A percentile compares a stretch with the other conserved stretches of the same genome.
These are phyloP conservation scores for Drosophila leonis DNA, from an alignment of 2,888 invertebrate species.

Conservation along the genomic window DNA sequence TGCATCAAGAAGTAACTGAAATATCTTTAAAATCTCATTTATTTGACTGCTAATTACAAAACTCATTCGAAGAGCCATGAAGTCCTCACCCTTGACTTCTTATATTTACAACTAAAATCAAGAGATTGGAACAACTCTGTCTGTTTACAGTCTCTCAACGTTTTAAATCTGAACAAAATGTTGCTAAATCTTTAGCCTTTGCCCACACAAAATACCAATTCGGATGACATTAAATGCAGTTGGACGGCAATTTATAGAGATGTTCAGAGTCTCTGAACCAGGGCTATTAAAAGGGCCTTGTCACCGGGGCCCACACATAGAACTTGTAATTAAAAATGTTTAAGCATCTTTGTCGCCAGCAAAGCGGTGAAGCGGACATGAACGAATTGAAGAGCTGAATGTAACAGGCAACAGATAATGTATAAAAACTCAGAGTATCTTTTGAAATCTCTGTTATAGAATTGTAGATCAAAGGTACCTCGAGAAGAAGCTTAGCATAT, in stretches of 20 bases:
- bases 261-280: conserved; percentile 30
- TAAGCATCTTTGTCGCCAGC: conserved; percentile 4
- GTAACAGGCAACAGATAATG: neutral
- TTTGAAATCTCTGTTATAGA: too few species aligned
- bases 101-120: neutral
- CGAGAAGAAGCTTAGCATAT: too few species aligned
- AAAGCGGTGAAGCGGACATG: neutral
- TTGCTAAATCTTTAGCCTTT: conserved; percentile 10
- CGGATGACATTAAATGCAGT: conserved; percentile 47
- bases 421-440: neutral
- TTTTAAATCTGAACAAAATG: neutral
- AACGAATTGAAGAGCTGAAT: fast-evolving
- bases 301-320: conserved; percentile 37
- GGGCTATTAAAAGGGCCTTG: conserved; percentile 40
- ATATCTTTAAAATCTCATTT: neutral
- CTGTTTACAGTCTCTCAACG: neutral
- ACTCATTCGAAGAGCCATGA: neutral
- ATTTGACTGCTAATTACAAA: neutral
- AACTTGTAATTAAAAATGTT: conserved; percentile 27
- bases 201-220: conserved; percentile 20
- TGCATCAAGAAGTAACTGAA: neutral
- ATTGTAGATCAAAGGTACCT: neutral
- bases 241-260: conserved; percentile 56
- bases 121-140: too few species aligned
- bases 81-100: neutral